Conservation (phyloP, 2,888 invertebrate genomes). For the Chromoteleia sp. region DNA sequence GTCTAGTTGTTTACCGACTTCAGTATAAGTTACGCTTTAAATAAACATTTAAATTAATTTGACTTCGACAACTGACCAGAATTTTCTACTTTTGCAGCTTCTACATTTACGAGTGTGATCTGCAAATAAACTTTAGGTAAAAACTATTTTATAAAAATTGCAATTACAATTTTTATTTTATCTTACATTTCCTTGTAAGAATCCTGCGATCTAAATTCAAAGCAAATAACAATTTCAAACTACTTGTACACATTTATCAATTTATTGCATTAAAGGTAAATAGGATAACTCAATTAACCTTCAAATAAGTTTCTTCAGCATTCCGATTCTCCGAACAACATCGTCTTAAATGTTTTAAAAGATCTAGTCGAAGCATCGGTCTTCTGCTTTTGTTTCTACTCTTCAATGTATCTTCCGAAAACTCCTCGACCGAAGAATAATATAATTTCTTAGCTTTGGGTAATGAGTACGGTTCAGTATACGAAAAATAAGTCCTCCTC, state of each 20-base stretch:
- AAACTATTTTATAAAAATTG: too few species aligned
- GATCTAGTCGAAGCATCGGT: neutral
- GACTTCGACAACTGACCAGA: too few species aligned
- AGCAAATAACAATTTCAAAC: conserved; percentile 10
- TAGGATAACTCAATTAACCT: conserved; percentile 19
- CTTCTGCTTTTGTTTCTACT: conserved; percentile 12
- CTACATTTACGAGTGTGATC: too few species aligned
- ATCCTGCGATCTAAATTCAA: neutral
- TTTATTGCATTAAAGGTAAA: conserved; percentile 7
- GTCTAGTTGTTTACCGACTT: too few species aligned
- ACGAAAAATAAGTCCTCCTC: neutral
- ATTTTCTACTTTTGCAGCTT: too few species aligned
- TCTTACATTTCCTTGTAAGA: too few species aligned
- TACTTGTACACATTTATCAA: neutral
- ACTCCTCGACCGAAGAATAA: conserved; percentile 10
- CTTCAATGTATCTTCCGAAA: conserved; percentile 19
- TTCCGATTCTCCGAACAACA: conserved; percentile 22
- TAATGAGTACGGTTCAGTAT: neutral
- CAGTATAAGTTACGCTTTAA: too few species aligned
- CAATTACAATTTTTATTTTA: too few species aligned
- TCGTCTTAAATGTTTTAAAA: conserved; percentile 28
- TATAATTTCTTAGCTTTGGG: conserved; percentile 7
- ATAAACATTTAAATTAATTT: too few species aligned
- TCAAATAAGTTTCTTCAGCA: conserved; percentile 1
- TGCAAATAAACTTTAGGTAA: too few species aligned